phyloP scores from a whole-genome alignment of 2,797 vertebrate genomes.

The Pseudomugil tenellus region DNA sequence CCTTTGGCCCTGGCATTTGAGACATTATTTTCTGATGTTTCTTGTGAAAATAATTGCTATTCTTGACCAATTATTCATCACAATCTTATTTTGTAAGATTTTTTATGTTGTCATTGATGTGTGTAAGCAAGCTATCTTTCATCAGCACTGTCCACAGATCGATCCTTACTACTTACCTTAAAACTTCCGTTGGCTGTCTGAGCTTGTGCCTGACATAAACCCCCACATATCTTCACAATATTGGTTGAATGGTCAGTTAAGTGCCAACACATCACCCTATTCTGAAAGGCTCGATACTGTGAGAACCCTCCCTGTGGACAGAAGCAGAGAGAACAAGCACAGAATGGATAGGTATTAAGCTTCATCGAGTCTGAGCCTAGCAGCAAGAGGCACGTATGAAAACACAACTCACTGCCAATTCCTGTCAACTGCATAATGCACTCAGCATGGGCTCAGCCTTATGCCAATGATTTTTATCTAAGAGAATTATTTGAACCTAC shows the following conservation, averaged over 20 bases:
- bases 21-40: no score
- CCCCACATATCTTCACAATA: conserved; percentile 36
- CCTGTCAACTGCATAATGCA: conserved; percentile 10
- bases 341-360: conserved; percentile 17
- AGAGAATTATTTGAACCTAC: conserved; percentile 37
- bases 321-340: conserved; percentile 16
- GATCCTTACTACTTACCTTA: conserved; percentile 45
- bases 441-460: conserved; percentile 21
- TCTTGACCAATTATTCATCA: not conserved
- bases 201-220: conserved; percentile 33
- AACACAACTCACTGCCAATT: conserved; percentile 22
- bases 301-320: conserved; percentile 40
- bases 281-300: conserved; percentile 54
- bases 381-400: conserved; percentile 12
- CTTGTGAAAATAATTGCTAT: not conserved
- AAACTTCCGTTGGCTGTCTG: conserved; percentile 42
- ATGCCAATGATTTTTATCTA: conserved; percentile 22
- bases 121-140: conserved; percentile 30
- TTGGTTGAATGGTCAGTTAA: conserved; percentile 57
- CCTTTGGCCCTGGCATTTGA: no score
- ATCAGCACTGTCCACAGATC: conserved; percentile 36
- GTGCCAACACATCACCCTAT: conserved; percentile 23
- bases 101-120: not conserved
- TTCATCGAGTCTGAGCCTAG: not conserved
- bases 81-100: not conserved